Evolutionary conservation across 1,140 invertebrate genomes (phyloP).

Genomic region (Hyphantria cunea): DNA sequence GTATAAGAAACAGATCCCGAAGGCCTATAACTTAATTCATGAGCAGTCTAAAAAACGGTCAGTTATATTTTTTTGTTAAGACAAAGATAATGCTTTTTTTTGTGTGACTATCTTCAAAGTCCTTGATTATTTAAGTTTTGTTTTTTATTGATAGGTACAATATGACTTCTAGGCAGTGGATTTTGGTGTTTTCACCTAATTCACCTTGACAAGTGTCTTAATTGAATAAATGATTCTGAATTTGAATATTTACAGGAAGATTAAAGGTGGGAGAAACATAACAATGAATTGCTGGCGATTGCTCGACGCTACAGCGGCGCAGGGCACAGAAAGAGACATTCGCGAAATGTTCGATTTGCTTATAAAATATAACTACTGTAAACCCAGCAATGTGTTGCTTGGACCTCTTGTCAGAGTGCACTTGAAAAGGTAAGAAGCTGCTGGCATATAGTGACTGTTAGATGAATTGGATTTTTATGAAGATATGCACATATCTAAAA

Average conservation of each 20-base stretch:
- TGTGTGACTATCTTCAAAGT: constrained; percentile 82
- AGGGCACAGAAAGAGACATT: constrained; percentile 51
- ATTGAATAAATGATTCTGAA: too few species aligned
- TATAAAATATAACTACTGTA: constrained; percentile 72
- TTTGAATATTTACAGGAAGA: too few species aligned
- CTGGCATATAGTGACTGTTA: too few species aligned
- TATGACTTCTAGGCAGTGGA: too few species aligned
- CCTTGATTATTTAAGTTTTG: constrained; percentile 63
- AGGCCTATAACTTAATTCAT: constrained; percentile 76
- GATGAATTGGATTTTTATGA: too few species aligned
- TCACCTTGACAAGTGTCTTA: too few species aligned
- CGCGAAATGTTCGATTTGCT: constrained; percentile 76
- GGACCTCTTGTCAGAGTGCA: constrained; percentile 78
- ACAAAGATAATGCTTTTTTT: too few species aligned
- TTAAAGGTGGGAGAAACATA: constrained; percentile 53
- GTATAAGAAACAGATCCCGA: constrained; percentile 67
- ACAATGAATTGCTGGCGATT: constrained; percentile 78
- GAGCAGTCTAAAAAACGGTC: constrained; percentile 68
- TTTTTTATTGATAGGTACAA: background rate
- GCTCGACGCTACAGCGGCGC: constrained; percentile 71
- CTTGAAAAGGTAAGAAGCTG: constrained; percentile 76
- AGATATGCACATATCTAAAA: too few species aligned
- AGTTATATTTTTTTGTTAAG: constrained; percentile 6
- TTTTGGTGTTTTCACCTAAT: too few species aligned
- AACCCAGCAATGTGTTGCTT: constrained; percentile 72